Percentiles rank a stretch among this genome's conserved stretches.
Evolutionary conservation across 1,140 invertebrate species (phyloP).

Genomic region (Achatina immaculata): DNA sequence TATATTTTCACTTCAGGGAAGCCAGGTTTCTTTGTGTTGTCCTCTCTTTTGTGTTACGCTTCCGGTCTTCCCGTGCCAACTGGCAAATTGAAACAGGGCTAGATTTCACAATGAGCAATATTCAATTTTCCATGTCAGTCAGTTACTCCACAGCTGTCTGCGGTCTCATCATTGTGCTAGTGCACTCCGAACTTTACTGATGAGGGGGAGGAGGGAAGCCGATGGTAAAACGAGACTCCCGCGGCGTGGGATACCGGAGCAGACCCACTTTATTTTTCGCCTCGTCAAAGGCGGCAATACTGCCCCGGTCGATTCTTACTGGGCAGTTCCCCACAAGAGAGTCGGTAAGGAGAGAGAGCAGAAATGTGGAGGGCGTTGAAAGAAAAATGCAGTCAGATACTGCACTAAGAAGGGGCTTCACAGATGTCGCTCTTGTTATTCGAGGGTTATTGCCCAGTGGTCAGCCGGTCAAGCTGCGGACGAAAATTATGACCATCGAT

Average conservation of each 20-base stretch:
- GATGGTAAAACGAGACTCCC: constrained; percentile 7
- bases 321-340: neutral
- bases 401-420: neutral
- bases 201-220: neutral
- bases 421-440: constrained; percentile 35
- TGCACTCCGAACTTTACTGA: constrained; percentile 16
- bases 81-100: neutral
- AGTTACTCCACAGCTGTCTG: constrained; percentile 23
- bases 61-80: neutral
- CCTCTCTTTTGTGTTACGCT: neutral
- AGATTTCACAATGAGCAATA: neutral
- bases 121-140: neutral
- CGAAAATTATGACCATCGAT: constrained; percentile 33
- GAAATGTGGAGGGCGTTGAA: neutral
- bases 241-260: constrained; percentile 10
- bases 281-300: neutral
- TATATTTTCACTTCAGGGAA: too few relatives aligned
- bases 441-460: constrained; percentile 32
- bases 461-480: constrained; percentile 24
- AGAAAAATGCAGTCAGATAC: neutral
- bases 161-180: neutral
- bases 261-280: neutral
- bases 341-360: neutral
- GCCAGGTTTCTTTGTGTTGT: neutral
- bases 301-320: neutral